These are phyloP conservation scores for Erethizon dorsatum DNA, from an alignment of 2,797 vertebrate species.

Conservation along the genomic window DNA sequence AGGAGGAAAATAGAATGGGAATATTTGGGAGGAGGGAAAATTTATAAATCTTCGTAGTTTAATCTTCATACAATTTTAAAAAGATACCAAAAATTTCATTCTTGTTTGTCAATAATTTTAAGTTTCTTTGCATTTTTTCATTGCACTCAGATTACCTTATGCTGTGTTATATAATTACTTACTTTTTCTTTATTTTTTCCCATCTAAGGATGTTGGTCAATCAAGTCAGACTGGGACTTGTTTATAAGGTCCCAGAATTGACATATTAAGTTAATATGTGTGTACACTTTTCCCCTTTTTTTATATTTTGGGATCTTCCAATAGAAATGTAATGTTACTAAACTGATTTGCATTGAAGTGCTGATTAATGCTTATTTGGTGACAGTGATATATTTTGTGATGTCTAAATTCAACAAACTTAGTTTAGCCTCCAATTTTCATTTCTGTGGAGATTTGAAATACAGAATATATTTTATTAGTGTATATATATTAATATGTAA, in stretches of 20 bases:
- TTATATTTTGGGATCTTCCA: conserved; percentile 81
- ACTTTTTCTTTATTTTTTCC: conserved; percentile 63
- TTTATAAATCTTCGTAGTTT: conserved; percentile 51
- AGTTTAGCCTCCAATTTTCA: conserved; percentile 59
- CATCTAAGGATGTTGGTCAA: conserved; percentile 65
- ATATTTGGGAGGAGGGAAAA: conserved; percentile 38
- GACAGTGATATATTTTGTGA: conserved; percentile 42
- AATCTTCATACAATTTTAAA: conserved; percentile 64
- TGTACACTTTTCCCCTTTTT: conserved; percentile 74
- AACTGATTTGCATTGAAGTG: conserved; percentile 60
- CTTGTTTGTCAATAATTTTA: conserved; percentile 6
- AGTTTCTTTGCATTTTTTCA: conserved; percentile 64
- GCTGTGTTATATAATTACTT: conserved; percentile 52
- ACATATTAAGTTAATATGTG: conserved; percentile 64
- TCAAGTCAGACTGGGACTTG: conserved; percentile 79
- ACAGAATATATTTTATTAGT: not conserved
- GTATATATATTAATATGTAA: conserved; percentile 1
- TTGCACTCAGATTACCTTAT: conserved; percentile 40
- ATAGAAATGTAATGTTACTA: conserved; percentile 74
- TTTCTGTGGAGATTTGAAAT: conserved; percentile 67
- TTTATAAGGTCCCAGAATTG: conserved; percentile 74
- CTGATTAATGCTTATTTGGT: conserved; percentile 67
- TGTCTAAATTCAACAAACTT: conserved; percentile 51
- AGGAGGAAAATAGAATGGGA: conserved; percentile 25
- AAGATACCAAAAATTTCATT: not conserved